A percentile compares a stretch with the other conserved stretches of the same genome.
phyloP scores from a whole-genome alignment of 2,113 vertebrate species.

The Rissa tridactyla region DNA sequence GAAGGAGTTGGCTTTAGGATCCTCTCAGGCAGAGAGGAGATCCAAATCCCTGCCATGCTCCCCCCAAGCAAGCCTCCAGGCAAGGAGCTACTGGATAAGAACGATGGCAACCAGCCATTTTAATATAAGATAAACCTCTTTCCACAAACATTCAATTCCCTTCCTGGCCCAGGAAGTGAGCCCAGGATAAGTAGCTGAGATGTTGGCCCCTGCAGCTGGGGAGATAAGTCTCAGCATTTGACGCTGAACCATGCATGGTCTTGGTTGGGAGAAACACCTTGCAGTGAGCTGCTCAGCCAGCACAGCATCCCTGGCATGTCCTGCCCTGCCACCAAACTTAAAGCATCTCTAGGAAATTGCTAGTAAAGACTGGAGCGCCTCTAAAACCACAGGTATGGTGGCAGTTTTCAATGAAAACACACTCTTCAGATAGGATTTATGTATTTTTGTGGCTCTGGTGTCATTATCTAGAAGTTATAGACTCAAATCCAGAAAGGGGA shows the following conservation, averaged over 20 bases:
- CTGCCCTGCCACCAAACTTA: neutral
- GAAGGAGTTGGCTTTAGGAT: neutral
- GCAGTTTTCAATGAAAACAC: neutral
- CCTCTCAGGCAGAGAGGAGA: neutral
- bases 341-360: neutral
- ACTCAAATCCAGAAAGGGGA: neutral
- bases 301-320: fast-evolving
- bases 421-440: neutral
- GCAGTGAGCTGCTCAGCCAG: neutral
- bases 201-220: neutral
- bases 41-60: neutral
- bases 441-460: neutral
- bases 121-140: neutral
- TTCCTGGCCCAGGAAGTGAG: neutral
- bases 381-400: neutral
- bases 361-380: neutral
- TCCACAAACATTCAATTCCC: neutral
- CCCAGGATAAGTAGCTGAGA: neutral
- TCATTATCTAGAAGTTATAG: neutral
- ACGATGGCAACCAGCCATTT: neutral
- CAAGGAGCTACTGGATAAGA: neutral
- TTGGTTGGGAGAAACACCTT: neutral
- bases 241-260: neutral
- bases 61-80: neutral
- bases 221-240: neutral